phyloP scores from a whole-genome alignment of 2,888 invertebrate genomes.

The Platycheirus albimanus region DNA sequence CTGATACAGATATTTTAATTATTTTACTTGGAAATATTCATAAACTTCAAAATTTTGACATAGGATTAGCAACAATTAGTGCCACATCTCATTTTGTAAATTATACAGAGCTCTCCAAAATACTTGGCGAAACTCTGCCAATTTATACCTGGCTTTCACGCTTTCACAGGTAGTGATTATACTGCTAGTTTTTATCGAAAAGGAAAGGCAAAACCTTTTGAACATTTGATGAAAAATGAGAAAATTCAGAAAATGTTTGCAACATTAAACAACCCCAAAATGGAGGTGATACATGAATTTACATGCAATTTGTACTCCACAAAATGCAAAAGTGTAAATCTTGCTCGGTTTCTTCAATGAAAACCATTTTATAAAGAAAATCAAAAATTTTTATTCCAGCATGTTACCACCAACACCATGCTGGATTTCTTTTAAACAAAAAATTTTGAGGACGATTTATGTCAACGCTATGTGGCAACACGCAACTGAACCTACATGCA shows the following conservation, averaged over 20 bases:
- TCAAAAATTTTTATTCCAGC: too few species aligned
- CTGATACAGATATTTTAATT: slow-evolving; percentile 22
- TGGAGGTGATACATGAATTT: not conserved
- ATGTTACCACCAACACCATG: too few species aligned
- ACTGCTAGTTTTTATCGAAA: slow-evolving; percentile 3
- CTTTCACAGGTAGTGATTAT: slow-evolving; percentile 1
- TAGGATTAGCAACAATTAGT: not conserved
- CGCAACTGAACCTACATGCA: too few species aligned
- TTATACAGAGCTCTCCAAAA: slow-evolving; percentile 4
- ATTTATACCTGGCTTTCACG: not conserved
- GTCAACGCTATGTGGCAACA: too few species aligned
- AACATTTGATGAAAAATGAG: not conserved
- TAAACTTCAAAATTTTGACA: slow-evolving; percentile 1
- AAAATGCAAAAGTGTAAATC: too few species aligned
- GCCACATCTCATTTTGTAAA: not conserved
- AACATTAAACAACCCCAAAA: not conserved
- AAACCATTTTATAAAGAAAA: too few species aligned
- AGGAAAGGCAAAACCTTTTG: slow-evolving; percentile 4
- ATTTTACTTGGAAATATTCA: slow-evolving; percentile 18
- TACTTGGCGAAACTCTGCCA: not conserved
- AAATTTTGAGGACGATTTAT: too few species aligned
- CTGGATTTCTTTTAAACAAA: too few species aligned
- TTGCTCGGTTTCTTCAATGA: too few species aligned
- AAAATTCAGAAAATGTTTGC: not conserved
- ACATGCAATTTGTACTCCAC: too few species aligned